Evolutionary conservation across 2,888 invertebrate genomes (phyloP).

Genomic region (Petrophora chlorosata): DNA sequence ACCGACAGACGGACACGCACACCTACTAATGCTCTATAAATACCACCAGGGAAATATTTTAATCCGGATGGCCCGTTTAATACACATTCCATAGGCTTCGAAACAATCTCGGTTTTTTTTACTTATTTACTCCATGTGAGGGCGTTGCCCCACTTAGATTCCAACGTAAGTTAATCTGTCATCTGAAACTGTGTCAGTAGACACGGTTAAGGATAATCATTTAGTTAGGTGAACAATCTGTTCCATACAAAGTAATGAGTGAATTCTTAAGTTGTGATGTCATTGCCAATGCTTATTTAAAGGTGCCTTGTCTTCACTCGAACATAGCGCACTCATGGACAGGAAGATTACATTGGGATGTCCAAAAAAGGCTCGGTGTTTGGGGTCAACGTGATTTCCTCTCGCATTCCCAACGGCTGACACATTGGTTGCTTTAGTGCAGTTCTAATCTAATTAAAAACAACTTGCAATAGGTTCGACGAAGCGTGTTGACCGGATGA

Average conservation of each 20-base stretch:
- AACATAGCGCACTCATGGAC: conserved; percentile 42
- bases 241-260: conserved; percentile 43
- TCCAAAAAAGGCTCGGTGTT: conserved; percentile 71
- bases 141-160: conserved; percentile 64
- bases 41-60: conserved; percentile 80
- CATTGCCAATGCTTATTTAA: conserved; percentile 41
- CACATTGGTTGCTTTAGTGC: conserved; percentile 62
- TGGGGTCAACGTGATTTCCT: conserved; percentile 78
- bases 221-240: conserved; percentile 60
- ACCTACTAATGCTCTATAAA: conserved; percentile 79
- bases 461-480: conserved; percentile 65
- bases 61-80: conserved; percentile 80
- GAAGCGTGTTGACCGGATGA: conserved; percentile 66
- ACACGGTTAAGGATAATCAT: conserved; percentile 58
- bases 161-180: conserved; percentile 55
- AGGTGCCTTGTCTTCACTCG: conserved; percentile 30
- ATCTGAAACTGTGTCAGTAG: conserved; percentile 64
- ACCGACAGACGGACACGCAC: conserved; percentile 74
- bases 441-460: conserved; percentile 71
- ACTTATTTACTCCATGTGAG: conserved; percentile 51
- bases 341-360: conserved; percentile 62
- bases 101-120: conserved; percentile 62
- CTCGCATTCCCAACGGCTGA: conserved; percentile 76
- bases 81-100: conserved; percentile 74
- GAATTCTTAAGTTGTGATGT: conserved; percentile 50